phyloP scores from a whole-genome alignment of 1,140 invertebrate genomes.

The Matsumurasca onukii region DNA sequence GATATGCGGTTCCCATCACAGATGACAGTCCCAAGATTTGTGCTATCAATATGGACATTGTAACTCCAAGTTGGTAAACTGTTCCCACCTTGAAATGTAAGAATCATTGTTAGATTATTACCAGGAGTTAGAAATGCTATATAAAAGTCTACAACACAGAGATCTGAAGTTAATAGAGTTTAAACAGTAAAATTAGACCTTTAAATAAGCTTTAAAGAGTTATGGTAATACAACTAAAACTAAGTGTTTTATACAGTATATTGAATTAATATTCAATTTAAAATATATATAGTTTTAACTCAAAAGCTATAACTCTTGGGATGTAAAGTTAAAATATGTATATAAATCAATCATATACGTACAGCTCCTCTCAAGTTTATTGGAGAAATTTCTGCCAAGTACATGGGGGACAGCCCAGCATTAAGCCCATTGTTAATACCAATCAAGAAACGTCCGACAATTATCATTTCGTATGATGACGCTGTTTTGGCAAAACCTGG shows the following conservation, averaged over 20 bases:
- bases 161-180: no score
- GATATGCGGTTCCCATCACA: conserved; percentile 64
- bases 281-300: no score
- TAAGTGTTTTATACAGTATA: no score
- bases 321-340: no score
- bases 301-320: no score
- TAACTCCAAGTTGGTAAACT: conserved; percentile 87
- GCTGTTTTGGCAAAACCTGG: conserved; percentile 58
- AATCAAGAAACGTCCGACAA: conserved; percentile 77
- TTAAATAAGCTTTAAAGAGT: no score
- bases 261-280: no score
- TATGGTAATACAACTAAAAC: no score
- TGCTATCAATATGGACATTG: conserved; percentile 80
- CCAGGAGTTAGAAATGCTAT: no score
- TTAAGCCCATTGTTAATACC: conserved; percentile 83
- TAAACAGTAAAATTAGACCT: no score
- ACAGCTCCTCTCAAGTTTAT: conserved; percentile 74
- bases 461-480: conserved; percentile 70
- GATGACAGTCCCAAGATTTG: conserved; percentile 75
- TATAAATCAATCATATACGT: conserved; percentile 38
- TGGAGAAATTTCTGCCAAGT: conserved; percentile 85
- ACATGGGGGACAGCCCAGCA: conserved; percentile 85
- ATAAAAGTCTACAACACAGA: no score
- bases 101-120: no score
- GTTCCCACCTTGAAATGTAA: conserved; percentile 65